Base-by-base conservation (phyloP, 1,140 invertebrate species). In the Drosophila insularis region DNA sequence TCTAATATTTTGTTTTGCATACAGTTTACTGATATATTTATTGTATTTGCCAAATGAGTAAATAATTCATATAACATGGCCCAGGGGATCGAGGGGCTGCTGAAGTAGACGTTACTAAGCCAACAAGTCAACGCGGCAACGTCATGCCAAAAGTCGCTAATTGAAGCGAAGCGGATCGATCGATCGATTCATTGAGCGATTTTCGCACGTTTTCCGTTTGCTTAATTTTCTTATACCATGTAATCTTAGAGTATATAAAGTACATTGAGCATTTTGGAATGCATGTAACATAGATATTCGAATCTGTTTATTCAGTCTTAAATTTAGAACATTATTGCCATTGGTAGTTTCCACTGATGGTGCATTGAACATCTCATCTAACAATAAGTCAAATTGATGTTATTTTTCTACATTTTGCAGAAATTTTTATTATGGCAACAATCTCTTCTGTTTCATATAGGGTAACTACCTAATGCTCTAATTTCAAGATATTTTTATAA, bases 1-100 rank as follows among this genome's bases (percentile, higher is more conserved):
- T 73, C 82, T 87, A 89, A 87, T 87, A 87, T 82, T 89, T 87
- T 89, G 84, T 89, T 87, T 87, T 89, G 68, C 82, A 75, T 68
- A 74, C 71, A 54, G 68, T 68, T 81, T 63, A 46, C 59, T 68
- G 67, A 80, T 77, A 77, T 73, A 84, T 76, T 76, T 72, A 39
- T 80, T 84, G 43, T 50, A 50, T 50, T 50, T 50, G 43, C 43
- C 43, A 10, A 50, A 50, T 50, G 43, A 50, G 43, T 50, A 50
- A 50, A 50, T 50, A 84, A 71, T 11, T 60, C 63, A 54, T 31
- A 54, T 27, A 27, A 27, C 27, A 27, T 27, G 27, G 27, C 27
- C 27, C 27, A 27, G 27, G 27, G 14, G 19, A 19, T 43, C 8
- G 14, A 8, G 5, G 7, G 53, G 17, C 13, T 10, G n/a, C 17